These are phyloP conservation scores for Pharmacophagus antenor DNA, from an alignment of 2,888 invertebrate genomes.

Conservation along the genomic window DNA sequence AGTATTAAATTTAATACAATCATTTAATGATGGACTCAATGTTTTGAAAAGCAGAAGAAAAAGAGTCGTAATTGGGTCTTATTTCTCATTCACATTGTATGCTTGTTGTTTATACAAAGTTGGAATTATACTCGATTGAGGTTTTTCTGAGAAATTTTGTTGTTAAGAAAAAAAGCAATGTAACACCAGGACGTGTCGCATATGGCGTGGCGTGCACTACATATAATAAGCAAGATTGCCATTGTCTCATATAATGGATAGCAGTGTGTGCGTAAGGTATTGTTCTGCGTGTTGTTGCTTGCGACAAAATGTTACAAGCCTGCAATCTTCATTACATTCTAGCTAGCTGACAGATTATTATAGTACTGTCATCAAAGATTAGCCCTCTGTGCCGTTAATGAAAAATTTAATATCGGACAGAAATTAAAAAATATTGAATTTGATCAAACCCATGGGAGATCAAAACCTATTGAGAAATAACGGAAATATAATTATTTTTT, in stretches of 20 bases:
- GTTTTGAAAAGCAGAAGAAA: too few species aligned
- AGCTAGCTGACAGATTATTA: too few species aligned
- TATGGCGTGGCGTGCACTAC: slow-evolving; percentile 12
- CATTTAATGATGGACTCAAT: too few species aligned
- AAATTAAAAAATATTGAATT: too few species aligned
- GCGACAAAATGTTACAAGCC: slow-evolving; percentile 10
- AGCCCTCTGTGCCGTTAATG: too few species aligned
- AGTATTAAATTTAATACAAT: too few species aligned
- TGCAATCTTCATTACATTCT: slow-evolving; percentile 8
- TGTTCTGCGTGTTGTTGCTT: slow-evolving; percentile 13
- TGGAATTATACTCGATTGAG: not conserved
- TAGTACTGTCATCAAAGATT: too few species aligned
- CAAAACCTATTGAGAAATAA: too few species aligned
- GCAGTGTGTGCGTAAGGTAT: slow-evolving; percentile 18
- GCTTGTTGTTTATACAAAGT: not conserved
- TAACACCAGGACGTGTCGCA: slow-evolving; percentile 15
- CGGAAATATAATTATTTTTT: too few species aligned
- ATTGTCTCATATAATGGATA: slow-evolving; percentile 22
- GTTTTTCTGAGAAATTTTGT: not conserved
- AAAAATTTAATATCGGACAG: too few species aligned
- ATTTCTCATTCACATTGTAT: not conserved
- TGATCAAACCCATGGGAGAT: too few species aligned
- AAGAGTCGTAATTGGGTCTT: not conserved
- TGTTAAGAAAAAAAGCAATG: slow-evolving; percentile 5
- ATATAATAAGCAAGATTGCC: slow-evolving; percentile 21